These are phyloP conservation scores for Hemiscyllium ocellatum DNA, from an alignment of 2,113 vertebrate genomes.

Conservation along the genomic window DNA sequence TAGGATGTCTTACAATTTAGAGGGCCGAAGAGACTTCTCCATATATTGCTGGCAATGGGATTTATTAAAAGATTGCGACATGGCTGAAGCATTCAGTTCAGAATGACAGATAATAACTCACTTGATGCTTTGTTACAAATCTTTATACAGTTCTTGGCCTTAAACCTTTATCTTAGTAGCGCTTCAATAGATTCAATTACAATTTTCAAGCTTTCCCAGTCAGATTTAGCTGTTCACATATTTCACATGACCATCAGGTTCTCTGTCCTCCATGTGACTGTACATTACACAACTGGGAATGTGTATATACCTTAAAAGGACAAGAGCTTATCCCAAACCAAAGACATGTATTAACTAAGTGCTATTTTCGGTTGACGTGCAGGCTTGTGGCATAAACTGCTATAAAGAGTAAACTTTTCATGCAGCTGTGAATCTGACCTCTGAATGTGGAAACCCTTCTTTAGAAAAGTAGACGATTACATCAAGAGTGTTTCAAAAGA, in stretches of 20 bases:
- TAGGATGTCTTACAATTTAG: neutral
- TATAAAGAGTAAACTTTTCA: neutral
- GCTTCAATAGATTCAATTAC: neutral
- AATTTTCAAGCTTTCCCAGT: neutral
- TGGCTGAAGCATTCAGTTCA: neutral
- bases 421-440: neutral
- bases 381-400: neutral
- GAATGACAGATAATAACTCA: neutral
- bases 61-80: neutral
- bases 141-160: neutral
- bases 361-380: neutral
- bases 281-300: neutral
- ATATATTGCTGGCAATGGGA: neutral
- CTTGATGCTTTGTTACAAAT: neutral
- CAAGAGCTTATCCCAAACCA: neutral
- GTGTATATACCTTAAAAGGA: no score
- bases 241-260: neutral
- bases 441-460: neutral
- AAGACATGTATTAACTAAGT: neutral
- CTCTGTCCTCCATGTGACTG: neutral
- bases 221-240: neutral
- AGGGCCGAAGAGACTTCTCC: neutral
- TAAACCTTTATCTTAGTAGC: neutral
- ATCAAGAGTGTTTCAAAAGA: neutral
- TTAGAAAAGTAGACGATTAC: conserved; percentile 40